Base-by-base conservation (phyloP, 2,797 vertebrate species). In the Varecia variegata region DNA sequence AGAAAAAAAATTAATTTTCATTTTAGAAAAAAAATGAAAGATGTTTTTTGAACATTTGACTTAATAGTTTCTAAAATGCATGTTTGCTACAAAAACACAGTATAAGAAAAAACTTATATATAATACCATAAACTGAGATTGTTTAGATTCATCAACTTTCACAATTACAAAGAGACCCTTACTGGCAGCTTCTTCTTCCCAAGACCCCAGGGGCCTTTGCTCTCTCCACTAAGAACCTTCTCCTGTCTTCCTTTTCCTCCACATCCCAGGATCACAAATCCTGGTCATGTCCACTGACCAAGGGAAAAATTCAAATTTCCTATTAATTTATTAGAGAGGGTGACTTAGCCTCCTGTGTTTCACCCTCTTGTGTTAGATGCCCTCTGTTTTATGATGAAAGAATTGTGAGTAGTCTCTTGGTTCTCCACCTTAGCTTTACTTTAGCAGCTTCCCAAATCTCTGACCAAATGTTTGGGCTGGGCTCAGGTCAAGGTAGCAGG, bases 21-120 rank as follows among this genome's bases (percentile, higher is more conserved):
- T 56, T 86, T 90, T 60, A 58, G 67, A 65, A 71, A 77, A 77
- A 76, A 88, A 70, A 60, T 30, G n/a, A 62, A 90, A 40, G 10
- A 0, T 3, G n/a, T 23, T 47, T 8, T 83, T 56, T 70, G 17
- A 15, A 25, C n/a, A 21, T 93, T 60, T 90, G 71, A 43, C 30
- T 81, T 87, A n/a, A 68, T 30, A 93, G 17, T 11, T 73, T 89
- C 54, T 96, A 32, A 71, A 87, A 83, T 73, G 58, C 68, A 67
- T 21, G 35, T 5, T 21, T 68, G 35, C 32, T 32, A 11, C n/a
- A 90, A 79, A 89, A 58, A 7, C 12, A 32, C 18, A 35, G 21
- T 67, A 2, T 56, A 38, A 68, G 62, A 45, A 65, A 79, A n/a
- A 65, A 45, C 23, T 58, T 87, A 74, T 43, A 13, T 32, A 35